Percentiles rank a stretch among this genome's conserved stretches.
Conservation (phyloP, 2,888 invertebrate genomes). For the Tuberolachnus salignus region DNA sequence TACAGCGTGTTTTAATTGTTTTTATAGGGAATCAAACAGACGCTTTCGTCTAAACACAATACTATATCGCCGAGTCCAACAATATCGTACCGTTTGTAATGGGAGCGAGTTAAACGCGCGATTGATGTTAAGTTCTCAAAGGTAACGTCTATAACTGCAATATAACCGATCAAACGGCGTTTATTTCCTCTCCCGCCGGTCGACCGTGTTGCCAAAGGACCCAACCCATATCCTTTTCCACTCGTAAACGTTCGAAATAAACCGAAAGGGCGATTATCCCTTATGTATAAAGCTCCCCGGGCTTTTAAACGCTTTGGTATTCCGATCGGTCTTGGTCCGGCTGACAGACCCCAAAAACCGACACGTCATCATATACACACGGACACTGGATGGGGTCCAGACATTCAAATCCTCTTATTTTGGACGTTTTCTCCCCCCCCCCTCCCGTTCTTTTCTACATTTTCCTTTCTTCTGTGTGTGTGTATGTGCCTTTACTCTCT, state of each 20-base stretch:
- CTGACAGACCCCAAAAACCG: constrained; percentile 57
- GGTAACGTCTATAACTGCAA: constrained; percentile 1
- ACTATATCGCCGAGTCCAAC: too few species aligned
- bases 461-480: constrained; percentile 49
- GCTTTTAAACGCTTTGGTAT: constrained; percentile 56
- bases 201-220: constrained; percentile 16
- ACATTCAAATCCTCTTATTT: constrained; percentile 57
- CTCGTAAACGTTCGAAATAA: constrained; percentile 56
- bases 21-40: too few species aligned
- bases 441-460: constrained; percentile 55
- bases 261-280: constrained; percentile 57
- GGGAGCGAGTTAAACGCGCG: background rate
- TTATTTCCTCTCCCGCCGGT: constrained; percentile 23
- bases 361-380: constrained; percentile 56
- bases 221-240: constrained; percentile 51
- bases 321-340: constrained; percentile 55
- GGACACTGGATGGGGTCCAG: constrained; percentile 43
- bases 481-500: background rate
- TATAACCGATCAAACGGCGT: constrained; percentile 41
- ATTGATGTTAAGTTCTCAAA: constrained; percentile 10
- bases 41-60: too few species aligned
- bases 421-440: too few species aligned
- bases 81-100: background rate
- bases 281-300: constrained; percentile 54
- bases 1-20: too few species aligned